Evolutionary conservation across 2,113 vertebrate species (phyloP).

Genomic region (Lophura nycthemera): DNA sequence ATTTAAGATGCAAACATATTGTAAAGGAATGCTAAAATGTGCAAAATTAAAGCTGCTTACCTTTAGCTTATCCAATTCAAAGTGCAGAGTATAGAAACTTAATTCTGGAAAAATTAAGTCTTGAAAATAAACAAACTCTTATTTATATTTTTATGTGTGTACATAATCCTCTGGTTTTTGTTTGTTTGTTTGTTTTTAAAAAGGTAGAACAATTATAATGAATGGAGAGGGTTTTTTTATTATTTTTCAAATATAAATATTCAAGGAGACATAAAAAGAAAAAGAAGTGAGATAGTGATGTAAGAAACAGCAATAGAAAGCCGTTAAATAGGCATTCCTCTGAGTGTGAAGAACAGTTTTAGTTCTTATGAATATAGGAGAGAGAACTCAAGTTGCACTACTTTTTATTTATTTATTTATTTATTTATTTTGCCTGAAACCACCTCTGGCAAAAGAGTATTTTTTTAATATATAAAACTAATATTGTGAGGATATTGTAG

Average conservation of each 20-base stretch:
- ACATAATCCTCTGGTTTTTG: neutral
- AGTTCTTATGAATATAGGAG: neutral
- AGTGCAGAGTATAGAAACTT: neutral
- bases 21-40: neutral
- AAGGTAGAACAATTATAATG: neutral
- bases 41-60: neutral
- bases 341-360: neutral
- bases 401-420: no score
- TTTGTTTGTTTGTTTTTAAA: no score
- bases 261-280: neutral
- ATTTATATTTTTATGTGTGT: neutral
- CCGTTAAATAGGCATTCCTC: neutral
- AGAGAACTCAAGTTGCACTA: neutral
- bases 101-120: neutral
- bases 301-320: neutral
- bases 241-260: neutral
- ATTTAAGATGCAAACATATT: slow-evolving; percentile 18
- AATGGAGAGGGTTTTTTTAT: neutral
- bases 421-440: neutral
- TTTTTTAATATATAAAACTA: neutral
- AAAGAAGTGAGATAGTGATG: neutral
- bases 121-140: neutral
- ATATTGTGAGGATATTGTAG: neutral
- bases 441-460: neutral
- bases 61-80: neutral